A percentile compares a stretch with the other conserved stretches of the same genome.
Conservation (phyloP, 2,888 invertebrate species). For the Himalopsyche tibetana region DNA sequence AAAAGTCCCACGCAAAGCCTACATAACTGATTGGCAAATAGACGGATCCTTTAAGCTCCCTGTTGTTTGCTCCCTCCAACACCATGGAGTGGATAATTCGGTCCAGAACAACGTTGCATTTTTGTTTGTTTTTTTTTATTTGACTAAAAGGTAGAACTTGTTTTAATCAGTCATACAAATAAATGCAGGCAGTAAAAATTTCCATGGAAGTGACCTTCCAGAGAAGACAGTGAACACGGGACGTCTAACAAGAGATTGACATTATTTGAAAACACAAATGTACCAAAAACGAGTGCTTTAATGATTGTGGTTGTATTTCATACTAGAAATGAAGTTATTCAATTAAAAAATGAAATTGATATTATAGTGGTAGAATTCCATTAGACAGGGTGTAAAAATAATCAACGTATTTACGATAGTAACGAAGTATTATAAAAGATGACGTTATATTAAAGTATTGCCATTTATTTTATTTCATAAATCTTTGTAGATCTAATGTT, state of each 20-base stretch:
- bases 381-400: too few relatives aligned
- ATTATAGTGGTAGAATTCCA: too few relatives aligned
- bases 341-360: too few relatives aligned
- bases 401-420: too few relatives aligned
- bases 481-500: too few relatives aligned
- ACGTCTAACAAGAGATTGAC: not conserved
- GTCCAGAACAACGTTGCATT: not conserved
- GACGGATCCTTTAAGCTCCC: constrained; percentile 10
- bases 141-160: not conserved
- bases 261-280: not conserved
- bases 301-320: too few relatives aligned
- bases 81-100: not conserved
- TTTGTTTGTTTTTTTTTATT: not conserved
- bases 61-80: not conserved
- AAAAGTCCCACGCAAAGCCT: constrained; percentile 31
- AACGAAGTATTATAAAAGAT: too few relatives aligned
- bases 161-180: constrained; percentile 18
- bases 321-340: too few relatives aligned
- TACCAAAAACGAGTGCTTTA: too few relatives aligned
- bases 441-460: too few relatives aligned
- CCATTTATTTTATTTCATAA: too few relatives aligned
- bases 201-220: too few relatives aligned
- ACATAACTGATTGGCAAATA: constrained; percentile 31
- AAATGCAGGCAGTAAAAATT: not conserved
- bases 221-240: not conserved